Conservation (phyloP, 2,113 vertebrate species). For the Rhipidura dahli region DNA sequence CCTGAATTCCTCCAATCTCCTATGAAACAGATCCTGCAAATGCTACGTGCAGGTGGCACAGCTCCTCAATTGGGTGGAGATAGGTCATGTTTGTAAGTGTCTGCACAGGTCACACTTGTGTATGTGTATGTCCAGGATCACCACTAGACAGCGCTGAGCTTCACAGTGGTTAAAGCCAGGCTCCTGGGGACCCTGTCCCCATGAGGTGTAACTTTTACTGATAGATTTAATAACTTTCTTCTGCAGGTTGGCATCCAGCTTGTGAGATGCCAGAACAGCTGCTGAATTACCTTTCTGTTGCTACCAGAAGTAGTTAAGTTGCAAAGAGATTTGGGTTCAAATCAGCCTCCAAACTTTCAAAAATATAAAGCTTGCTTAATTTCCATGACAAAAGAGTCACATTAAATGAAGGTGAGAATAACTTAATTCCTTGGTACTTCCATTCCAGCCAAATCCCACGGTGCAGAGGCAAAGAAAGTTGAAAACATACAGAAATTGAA, state of each 20-base stretch:
- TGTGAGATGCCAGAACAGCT: neutral
- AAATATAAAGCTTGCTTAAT: neutral
- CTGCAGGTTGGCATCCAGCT: neutral
- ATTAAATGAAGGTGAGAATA: neutral
- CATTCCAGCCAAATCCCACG: neutral
- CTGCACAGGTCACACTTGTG: neutral
- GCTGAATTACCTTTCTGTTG: neutral
- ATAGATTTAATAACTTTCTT: neutral
- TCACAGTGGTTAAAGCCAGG: neutral
- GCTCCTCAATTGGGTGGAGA: neutral
- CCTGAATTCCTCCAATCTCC: neutral
- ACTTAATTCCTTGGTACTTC: neutral
- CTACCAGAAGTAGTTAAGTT: neutral
- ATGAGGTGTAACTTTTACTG: neutral
- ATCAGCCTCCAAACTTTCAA: neutral
- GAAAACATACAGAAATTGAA: neutral
- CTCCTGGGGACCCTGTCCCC: neutral
- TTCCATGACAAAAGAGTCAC: neutral
- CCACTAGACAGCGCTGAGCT: neutral
- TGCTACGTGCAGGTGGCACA: accelerated
- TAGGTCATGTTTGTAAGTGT: neutral
- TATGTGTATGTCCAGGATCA: neutral
- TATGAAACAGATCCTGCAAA: neutral
- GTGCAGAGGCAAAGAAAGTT: neutral
- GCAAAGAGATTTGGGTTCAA: neutral